A percentile compares a stretch with the other conserved stretches of the same genome.
Conservation (phyloP, 35 echinoderm and acorn worm genomes). For the Anneissia japonica region DNA sequence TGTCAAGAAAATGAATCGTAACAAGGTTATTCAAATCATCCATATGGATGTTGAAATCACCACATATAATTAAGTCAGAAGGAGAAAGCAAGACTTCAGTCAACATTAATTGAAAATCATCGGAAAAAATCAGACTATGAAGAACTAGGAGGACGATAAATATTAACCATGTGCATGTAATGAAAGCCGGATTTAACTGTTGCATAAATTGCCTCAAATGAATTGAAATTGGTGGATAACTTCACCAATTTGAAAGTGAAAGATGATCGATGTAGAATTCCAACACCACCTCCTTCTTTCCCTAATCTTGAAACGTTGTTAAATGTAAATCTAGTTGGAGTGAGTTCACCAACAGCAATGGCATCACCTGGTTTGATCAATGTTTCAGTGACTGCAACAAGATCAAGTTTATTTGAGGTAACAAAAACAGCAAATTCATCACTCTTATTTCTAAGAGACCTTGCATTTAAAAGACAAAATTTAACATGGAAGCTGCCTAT, state of each 20-base stretch:
- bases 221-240: not conserved
- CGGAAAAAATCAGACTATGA: slow-evolving; percentile 22
- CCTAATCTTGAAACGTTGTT: not conserved
- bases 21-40: slow-evolving; percentile 4
- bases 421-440: slow-evolving; percentile 23
- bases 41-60: slow-evolving; percentile 68
- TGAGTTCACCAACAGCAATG: not conserved
- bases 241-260: slow-evolving; percentile 3
- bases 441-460: slow-evolving; percentile 10
- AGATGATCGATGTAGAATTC: slow-evolving; percentile 20
- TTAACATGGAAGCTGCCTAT: too few relatives aligned
- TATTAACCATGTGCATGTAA: slow-evolving; percentile 19
- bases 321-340: slow-evolving; percentile 13
- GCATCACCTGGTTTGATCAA: slow-evolving; percentile 8
- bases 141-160: slow-evolving; percentile 6
- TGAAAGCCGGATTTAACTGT: not conserved
- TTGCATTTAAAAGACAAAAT: not conserved
- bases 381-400: slow-evolving; percentile 21
- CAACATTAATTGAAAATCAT: slow-evolving; percentile 39
- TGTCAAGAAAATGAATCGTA: not conserved
- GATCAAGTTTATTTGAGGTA: not conserved
- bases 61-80: slow-evolving; percentile 52
- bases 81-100: slow-evolving; percentile 37
- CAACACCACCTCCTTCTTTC: slow-evolving; percentile 23
- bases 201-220: slow-evolving; percentile 33